These are phyloP conservation scores for Menidia beryllina DNA, from an alignment of 2,113 vertebrate species.

Conservation along the genomic window DNA sequence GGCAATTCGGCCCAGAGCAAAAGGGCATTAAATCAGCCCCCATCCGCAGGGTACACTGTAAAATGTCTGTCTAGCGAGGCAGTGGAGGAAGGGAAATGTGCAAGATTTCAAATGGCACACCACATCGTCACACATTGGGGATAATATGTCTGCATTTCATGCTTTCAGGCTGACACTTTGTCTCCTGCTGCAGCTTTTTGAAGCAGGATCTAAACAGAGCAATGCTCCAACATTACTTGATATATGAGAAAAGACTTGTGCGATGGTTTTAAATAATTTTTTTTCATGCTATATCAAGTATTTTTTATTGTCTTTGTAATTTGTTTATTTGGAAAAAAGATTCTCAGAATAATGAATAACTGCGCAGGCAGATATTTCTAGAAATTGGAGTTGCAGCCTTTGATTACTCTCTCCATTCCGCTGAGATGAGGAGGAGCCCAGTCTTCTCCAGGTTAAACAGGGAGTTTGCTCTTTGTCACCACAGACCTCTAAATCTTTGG, in stretches of 20 bases:
- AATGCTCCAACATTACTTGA: background rate
- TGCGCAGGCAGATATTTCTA: background rate
- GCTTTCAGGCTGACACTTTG: background rate
- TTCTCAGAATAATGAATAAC: too few relatives aligned
- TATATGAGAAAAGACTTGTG: background rate
- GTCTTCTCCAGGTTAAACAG: background rate
- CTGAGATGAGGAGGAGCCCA: background rate
- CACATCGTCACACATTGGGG: background rate
- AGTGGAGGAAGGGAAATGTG: background rate
- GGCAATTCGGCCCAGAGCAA: slow-evolving; percentile 21
- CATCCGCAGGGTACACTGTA: slow-evolving; percentile 20
- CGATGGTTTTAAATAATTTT: background rate
- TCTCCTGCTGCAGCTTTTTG: background rate
- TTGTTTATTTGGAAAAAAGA: background rate
- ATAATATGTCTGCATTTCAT: slow-evolving; percentile 20
- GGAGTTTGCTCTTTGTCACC: background rate
- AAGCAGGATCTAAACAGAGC: background rate
- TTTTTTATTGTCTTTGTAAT: background rate
- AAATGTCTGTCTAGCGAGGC: slow-evolving; percentile 7
- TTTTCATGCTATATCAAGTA: background rate
- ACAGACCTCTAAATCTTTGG: background rate
- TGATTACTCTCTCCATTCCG: slow-evolving; percentile 3
- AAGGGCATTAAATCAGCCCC: slow-evolving; percentile 42
- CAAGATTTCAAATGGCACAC: background rate
- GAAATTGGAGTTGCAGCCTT: background rate